A percentile compares a stretch with the other conserved stretches of the same genome.
These are phyloP conservation scores for Cyprinodon brontotheroides DNA, from an alignment of 2,113 vertebrate species.

Conservation along the genomic window DNA sequence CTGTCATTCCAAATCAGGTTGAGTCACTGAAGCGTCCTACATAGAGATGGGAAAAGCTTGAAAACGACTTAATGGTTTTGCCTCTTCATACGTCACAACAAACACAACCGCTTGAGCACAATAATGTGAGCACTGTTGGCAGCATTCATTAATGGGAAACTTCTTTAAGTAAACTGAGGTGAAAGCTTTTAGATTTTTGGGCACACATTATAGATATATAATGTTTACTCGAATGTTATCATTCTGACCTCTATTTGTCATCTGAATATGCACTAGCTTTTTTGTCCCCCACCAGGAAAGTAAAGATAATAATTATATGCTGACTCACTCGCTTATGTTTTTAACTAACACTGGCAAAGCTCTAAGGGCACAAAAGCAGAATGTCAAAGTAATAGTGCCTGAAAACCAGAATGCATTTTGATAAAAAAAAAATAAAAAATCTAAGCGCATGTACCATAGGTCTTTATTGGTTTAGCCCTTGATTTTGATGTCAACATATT, in stretches of 20 bases:
- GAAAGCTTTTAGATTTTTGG: slow-evolving; percentile 38
- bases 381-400: slow-evolving; percentile 26
- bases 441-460: neutral
- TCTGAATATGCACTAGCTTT: slow-evolving; percentile 9
- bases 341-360: slow-evolving; percentile 17
- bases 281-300: slow-evolving; percentile 19
- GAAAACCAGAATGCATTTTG: slow-evolving; percentile 10
- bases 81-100: slow-evolving; percentile 47
- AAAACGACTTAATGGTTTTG: slow-evolving; percentile 60
- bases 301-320: slow-evolving; percentile 14
- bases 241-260: slow-evolving; percentile 52
- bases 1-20: slow-evolving; percentile 62
- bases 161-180: slow-evolving; percentile 39
- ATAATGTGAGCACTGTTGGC: slow-evolving; percentile 49
- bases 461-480: neutral
- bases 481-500: neutral
- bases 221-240: slow-evolving; percentile 19
- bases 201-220: slow-evolving; percentile 20
- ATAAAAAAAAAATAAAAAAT: neutral
- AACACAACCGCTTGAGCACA: slow-evolving; percentile 41
- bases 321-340: slow-evolving; percentile 18
- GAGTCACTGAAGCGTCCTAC: slow-evolving; percentile 45
- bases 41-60: slow-evolving; percentile 43
- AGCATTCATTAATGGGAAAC: slow-evolving; percentile 43
- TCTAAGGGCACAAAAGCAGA: slow-evolving; percentile 29